A percentile compares a stretch with the other conserved stretches of the same genome.
phyloP scores from a whole-genome alignment of 2,888 invertebrate species.

The Tipula vernalis region DNA sequence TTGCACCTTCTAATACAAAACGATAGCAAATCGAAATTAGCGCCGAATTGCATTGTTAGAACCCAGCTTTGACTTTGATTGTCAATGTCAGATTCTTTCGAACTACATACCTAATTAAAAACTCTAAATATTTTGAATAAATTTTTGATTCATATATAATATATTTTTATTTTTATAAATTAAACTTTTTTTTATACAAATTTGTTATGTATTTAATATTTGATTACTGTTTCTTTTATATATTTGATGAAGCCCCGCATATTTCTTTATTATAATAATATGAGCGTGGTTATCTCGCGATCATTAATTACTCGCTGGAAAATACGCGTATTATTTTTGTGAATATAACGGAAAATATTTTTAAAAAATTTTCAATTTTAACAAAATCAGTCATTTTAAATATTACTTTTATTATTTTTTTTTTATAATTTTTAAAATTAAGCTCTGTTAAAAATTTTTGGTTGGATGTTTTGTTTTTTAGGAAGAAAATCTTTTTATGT shows the following conservation, averaged over 20 bases:
- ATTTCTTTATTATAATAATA: neutral
- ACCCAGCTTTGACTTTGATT: no score
- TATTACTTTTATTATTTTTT: neutral
- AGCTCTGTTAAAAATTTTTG: neutral
- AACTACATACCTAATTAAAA: neutral
- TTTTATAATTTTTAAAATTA: neutral
- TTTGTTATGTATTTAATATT: neutral
- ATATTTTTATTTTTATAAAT: neutral
- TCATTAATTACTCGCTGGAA: neutral
- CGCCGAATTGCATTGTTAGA: no score
- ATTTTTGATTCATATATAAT: neutral
- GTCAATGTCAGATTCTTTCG: neutral
- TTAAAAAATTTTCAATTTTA: neutral
- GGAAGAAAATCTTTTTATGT: neutral
- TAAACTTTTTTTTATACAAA: neutral
- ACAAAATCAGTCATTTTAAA: constrained; percentile 4
- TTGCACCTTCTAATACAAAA: no score
- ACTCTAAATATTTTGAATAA: neutral
- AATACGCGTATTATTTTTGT: neutral
- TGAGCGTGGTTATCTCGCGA: neutral
- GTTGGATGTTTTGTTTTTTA: neutral
- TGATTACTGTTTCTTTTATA: neutral
- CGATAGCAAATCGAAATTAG: no score
- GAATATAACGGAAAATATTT: neutral
- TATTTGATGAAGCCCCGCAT: neutral